Evolutionary conservation across 2,113 vertebrate species (phyloP), one percentile per base, ranked within the genome.

Genomic region (Sinocyclocheilus grahami): DNA sequence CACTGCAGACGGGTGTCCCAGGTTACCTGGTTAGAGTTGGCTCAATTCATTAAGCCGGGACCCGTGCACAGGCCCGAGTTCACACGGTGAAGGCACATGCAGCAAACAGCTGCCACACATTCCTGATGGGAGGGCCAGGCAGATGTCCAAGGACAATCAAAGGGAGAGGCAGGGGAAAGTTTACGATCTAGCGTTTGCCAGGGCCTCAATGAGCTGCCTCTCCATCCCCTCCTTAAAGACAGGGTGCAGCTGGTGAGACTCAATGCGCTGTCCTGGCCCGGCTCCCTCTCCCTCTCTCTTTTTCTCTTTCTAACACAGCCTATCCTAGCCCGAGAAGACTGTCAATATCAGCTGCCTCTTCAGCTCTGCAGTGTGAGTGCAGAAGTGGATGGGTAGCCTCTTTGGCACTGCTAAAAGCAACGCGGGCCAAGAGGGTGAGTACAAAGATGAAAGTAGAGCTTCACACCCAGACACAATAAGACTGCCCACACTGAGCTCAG

Each of bases 61-160:
- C 86, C 92, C 89, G 91, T 94, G 94, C 92, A 94, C 92, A 91
- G 94, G 90, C 94, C 94, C 91, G 95, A 91, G 93, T 94, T 95
- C 95, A 95, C 94, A 95, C 92, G 67, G 94, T 94, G 90, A 93
- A 95, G 97, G 96, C 97, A 97, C 97, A 98, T 94, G 96, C 95
- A 96, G 95, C 97, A 95, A 95, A 96, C 97, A 99, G 97, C 97
- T 98, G 98, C 96, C 96, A 95, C 96, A 95, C 96, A 98, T 97
- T 98, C 97, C 96, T 97, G 96, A 96, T 95, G 94, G 96, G 96
- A 97, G 97, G 96, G 91, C 95, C 96, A 96, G 96, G 97, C 97
- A 98, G 97, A 98, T 98, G 97, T 97, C 97, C 97, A 97, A 97
- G 95, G 95, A 95, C 96, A 98, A 97, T 98, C 97, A 98, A 98